Evolutionary conservation across 1,140 invertebrate genomes (phyloP).

Genomic region (Trichonephila clavata): DNA sequence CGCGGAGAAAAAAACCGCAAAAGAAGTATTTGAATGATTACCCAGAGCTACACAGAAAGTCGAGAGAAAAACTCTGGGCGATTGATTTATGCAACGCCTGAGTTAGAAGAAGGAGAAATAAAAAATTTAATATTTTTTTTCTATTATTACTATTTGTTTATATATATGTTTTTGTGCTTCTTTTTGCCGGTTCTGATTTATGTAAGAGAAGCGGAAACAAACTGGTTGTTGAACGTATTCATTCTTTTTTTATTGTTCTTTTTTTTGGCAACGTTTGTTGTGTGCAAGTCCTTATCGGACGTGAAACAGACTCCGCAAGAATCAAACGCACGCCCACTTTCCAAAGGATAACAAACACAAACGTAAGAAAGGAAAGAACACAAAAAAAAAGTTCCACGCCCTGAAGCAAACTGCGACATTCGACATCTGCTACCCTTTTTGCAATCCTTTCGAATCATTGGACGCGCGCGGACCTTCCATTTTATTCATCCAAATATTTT

Average conservation of each 20-base stretch:
- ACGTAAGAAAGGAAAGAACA: not conserved
- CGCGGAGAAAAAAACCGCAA: constrained; percentile 36
- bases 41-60: constrained; percentile 50
- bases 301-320: constrained; percentile 58
- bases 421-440: constrained; percentile 49
- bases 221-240: constrained; percentile 67
- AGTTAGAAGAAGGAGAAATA: constrained; percentile 44
- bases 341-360: not conserved
- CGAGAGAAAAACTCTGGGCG: constrained; percentile 44
- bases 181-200: constrained; percentile 59
- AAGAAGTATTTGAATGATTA: constrained; percentile 75
- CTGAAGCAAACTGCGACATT: constrained; percentile 29
- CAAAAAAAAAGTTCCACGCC: constrained; percentile 8
- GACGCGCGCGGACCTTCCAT: not conserved
- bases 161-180: not conserved
- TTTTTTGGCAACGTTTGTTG: not conserved
- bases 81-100: constrained; percentile 69
- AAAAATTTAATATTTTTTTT: constrained; percentile 25
- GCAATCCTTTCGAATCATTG: constrained; percentile 9
- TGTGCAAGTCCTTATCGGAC: constrained; percentile 54
- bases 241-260: constrained; percentile 31
- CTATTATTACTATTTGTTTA: constrained; percentile 37
- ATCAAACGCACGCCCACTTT: constrained; percentile 47
- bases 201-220: constrained; percentile 61
- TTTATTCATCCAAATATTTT: not conserved